Conservation (phyloP, 2,888 invertebrate genomes). For the Thera obeliscata region DNA sequence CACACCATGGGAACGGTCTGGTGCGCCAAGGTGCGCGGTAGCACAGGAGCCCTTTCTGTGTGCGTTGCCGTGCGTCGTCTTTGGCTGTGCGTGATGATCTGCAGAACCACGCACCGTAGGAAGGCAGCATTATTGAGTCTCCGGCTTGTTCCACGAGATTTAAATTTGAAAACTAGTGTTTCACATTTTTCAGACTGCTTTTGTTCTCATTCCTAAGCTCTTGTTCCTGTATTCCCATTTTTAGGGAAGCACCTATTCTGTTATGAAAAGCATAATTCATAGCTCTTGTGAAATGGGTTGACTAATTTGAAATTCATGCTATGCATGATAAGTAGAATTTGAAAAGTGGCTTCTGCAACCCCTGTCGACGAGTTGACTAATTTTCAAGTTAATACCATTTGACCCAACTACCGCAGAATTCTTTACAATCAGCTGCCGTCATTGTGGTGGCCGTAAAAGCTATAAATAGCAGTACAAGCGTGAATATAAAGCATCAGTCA, state of each 20-base stretch:
- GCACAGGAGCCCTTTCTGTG: no score
- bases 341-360: slow-evolving; percentile 1
- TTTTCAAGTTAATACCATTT: slow-evolving; percentile 3
- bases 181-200: no score
- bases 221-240: not conserved
- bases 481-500: no score
- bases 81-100: no score
- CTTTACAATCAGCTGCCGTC: not conserved
- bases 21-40: no score
- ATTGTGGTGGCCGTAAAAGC: not conserved
- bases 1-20: no score
- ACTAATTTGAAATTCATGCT: slow-evolving; percentile 5
- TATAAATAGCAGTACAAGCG: no score
- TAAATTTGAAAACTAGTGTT: no score
- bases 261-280: slow-evolving; percentile 1
- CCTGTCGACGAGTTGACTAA: not conserved
- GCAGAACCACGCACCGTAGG: no score
- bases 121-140: no score
- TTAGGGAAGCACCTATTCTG: not conserved
- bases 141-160: no score
- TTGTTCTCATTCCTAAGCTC: not conserved
- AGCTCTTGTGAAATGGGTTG: not conserved
- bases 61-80: no score
- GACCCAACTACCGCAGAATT: not conserved
- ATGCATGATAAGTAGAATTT: slow-evolving; percentile 1